A percentile compares a stretch with the other conserved stretches of the same genome.
Evolutionary conservation across 2,888 invertebrate genomes (phyloP).

Genomic region (Hirtodrosophila cameraria): DNA sequence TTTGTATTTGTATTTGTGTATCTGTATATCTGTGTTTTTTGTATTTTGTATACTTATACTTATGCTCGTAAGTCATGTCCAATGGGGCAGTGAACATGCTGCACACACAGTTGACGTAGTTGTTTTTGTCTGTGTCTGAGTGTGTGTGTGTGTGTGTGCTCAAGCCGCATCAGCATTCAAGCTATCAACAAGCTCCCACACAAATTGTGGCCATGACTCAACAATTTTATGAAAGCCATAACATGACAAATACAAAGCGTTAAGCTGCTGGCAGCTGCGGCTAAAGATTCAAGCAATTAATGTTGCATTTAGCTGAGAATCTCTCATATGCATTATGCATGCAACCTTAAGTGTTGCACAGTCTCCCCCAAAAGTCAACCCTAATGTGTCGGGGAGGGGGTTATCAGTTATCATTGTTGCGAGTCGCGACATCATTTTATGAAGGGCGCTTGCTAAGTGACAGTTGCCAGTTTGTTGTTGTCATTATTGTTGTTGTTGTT

Average conservation of each 20-base stretch:
- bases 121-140: conserved; percentile 11
- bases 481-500: neutral
- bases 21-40: conserved; percentile 5
- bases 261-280: conserved; percentile 24
- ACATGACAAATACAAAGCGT: conserved; percentile 36
- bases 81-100: conserved; percentile 23
- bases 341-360: conserved; percentile 33
- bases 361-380: neutral
- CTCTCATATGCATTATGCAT: conserved; percentile 37
- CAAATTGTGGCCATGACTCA: conserved; percentile 23
- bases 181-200: conserved; percentile 15
- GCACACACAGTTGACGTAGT: neutral
- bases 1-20: conserved; percentile 4
- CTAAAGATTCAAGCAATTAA: conserved; percentile 43
- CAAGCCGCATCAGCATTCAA: conserved; percentile 45
- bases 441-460: conserved; percentile 1
- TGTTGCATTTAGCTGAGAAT: neutral
- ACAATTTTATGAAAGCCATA: conserved; percentile 24
- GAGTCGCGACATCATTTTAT: conserved; percentile 1
- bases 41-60: conserved; percentile 1
- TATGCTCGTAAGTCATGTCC: conserved; percentile 26
- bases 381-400: conserved; percentile 28
- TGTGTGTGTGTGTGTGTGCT: conserved; percentile 14
- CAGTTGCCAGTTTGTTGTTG: conserved; percentile 11
- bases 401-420: conserved; percentile 2